Evolutionary conservation across 2,113 vertebrate genomes (phyloP), one percentile per base, ranked within the genome.

Genomic region (Phyllostomus discolor): DNA sequence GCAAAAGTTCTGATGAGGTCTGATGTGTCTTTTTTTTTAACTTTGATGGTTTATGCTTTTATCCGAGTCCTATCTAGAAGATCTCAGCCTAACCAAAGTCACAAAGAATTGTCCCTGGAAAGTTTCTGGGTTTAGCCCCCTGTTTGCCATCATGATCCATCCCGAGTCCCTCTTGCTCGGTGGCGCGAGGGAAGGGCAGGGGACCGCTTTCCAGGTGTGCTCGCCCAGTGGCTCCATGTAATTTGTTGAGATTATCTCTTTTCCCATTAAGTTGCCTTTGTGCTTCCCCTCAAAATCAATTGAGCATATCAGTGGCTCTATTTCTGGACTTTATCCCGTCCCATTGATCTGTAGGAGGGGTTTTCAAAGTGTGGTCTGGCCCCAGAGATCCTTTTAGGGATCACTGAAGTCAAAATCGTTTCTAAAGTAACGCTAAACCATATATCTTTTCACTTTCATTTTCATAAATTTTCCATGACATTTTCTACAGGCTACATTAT

Each of bases 211-310:
- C 41, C 70, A 87, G 67, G 80, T 76, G 38, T 33, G 31, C 43
- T 26, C 70, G 48, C 10, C 64, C 62, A 70, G 14, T 38, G 54
- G 57, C 57, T 95, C 7, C 50, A 43, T 1, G 79, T 28, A 38
- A 83, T 75, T 87, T 70, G n/a, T 52, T 96, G 62, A 70, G 15
- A 95, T 79, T 31, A 91, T 82, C 26, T 10, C 83, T 95, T 95
- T 86, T 75, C 19, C 57, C 46, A 95, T 54, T 95, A 50, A 50
- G 67, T 57, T 78, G 15, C 9, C 35, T 84, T 79, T 79, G 14
- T 69, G 41, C 15, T 17, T 75, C 19, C 90, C 48, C 50, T 62
- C 31, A 70, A 84, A 97, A 26, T 80, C 48, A 57, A 35, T 10
- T 52, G 43, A 75, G 33, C 48, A 48, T 62, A 89, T 89, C 52